Base-by-base conservation (phyloP, 2,113 vertebrate species). In the Hyperopisus bebe region DNA sequence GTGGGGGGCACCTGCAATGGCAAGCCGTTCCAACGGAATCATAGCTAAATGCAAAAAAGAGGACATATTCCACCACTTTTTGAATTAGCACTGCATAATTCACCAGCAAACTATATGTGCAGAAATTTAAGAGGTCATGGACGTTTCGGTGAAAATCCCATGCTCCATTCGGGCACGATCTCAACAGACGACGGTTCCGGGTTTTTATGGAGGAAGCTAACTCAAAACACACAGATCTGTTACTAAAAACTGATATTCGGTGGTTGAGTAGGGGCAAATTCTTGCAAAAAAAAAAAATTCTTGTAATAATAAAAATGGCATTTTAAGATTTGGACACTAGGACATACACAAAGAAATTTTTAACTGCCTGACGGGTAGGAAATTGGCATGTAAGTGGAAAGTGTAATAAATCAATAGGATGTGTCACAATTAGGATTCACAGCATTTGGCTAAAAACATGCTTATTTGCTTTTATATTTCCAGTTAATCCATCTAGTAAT, bases 51-150 rank as follows among this genome's bases (percentile, higher is more conserved):
- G 85, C 46, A 89, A 44, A 53, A 15, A 84, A 17, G 85, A 91
- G 6, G 87, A 87, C 58, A 66, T 21, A 35, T 91, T 90, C 6
- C 90, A 74, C 2, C 53, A 80, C 86, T 47, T 91, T 58, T 82
- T 87, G n/a, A 90, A 87, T 87, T 91, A 89, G 24, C 87, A 87
- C 42, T 91, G 90, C 31, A 90, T 89, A 46, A 90, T 90, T 83
- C 88, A 91, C 27, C 91, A 74, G 27, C 90, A 91, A 85, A 88
- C 74, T 3, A 5, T 89, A 88, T 91, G 90, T 27, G 66, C 44
- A 1, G 88, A 90, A 89, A 90, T 91, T 62, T 90, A 90, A 90
- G 89, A 91, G 80, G 82, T 88, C 9, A 91, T 89, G 90, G 90
- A 90, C 74, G 53, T 90, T 50, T 39, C 53, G 24, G 48, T 48